phyloP scores from a whole-genome alignment of 2,113 vertebrate species.

The Sitta europaea region DNA sequence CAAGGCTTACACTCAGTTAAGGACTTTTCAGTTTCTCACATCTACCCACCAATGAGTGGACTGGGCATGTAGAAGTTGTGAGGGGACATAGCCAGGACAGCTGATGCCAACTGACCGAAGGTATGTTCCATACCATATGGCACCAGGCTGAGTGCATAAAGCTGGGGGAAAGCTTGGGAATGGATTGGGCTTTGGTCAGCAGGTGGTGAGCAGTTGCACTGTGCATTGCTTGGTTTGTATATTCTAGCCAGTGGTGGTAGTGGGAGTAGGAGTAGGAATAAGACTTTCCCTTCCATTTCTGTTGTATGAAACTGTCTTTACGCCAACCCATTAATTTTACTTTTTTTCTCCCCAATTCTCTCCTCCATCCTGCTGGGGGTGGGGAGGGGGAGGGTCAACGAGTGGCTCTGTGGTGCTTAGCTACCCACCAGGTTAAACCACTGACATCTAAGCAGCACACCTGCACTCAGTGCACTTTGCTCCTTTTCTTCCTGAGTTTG shows the following conservation, averaged over 20 bases:
- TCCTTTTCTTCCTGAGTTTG: not conserved
- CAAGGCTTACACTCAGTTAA: not conserved
- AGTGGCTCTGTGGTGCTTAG: not conserved
- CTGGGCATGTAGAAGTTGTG: not conserved
- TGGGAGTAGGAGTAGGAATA: not conserved
- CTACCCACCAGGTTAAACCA: not conserved
- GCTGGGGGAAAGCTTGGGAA: not conserved
- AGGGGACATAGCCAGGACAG: not conserved
- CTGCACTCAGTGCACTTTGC: not conserved
- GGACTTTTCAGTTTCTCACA: not conserved
- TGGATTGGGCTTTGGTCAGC: not conserved
- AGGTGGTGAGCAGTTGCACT: not conserved
- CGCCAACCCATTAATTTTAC: not conserved
- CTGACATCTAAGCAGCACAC: not conserved
- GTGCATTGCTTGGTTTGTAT: not conserved
- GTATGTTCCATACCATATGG: not conserved
- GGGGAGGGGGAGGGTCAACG: rapidly evolving
- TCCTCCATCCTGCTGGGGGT: not conserved
- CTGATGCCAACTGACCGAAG: not conserved
- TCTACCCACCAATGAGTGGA: not conserved
- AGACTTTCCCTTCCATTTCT: not conserved
- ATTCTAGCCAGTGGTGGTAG: not conserved
- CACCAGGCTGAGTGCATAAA: not conserved
- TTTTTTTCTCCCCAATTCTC: not conserved
- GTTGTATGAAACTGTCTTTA: not conserved